Evolutionary conservation across 2,888 invertebrate genomes (phyloP), one percentile per base, ranked within the genome.

Genomic region (Leptarthrus brevirostris): DNA sequence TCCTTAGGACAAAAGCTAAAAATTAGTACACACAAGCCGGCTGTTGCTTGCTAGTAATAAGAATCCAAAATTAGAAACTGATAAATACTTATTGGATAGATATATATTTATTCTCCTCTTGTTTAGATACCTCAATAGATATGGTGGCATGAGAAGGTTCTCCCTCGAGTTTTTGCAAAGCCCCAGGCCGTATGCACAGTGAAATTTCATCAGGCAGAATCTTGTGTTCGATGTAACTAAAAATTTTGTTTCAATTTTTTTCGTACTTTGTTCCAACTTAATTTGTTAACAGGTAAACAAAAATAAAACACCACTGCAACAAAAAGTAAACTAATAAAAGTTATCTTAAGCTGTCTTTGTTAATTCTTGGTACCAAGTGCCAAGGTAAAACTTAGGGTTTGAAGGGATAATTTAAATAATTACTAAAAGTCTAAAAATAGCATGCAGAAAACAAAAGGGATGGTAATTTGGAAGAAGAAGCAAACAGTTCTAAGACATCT

Each of bases 141-240:
- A 91, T 86, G 61, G 90, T 90, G 72, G 91, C 90, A 84, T 69
- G 69, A 52, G 90, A 88, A 18, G 90, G 89, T 82, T 91, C 89
- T 76, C 87, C 87, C 58, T 90, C 89, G 88, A 90, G 89, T 70
- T 86, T 86, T 81, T 87, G 87, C 79, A 88, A 84, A 75, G 87
- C 87, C 72, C 89, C 91, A 70, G 91, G 90, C 81, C 89, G 89
- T 80, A 92, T 90, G 81, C 90, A 89, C 88, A 91, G 89, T 80
- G 88, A 87, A 82, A 91, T 90, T 85, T 91, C 90, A 85, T 92
- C 88, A 66, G 89, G 87, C 74, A 89, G 90, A 80, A 90, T 88
- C 76, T 89, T 90, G 80, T 91, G 89, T 81, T 91, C 89, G 79
- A 91, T 89, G 82, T 89, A 92, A 79, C 92, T 91, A 83, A 77